Conservation (phyloP, 2,888 invertebrate species). For the Reticulitermes lucifugus region DNA sequence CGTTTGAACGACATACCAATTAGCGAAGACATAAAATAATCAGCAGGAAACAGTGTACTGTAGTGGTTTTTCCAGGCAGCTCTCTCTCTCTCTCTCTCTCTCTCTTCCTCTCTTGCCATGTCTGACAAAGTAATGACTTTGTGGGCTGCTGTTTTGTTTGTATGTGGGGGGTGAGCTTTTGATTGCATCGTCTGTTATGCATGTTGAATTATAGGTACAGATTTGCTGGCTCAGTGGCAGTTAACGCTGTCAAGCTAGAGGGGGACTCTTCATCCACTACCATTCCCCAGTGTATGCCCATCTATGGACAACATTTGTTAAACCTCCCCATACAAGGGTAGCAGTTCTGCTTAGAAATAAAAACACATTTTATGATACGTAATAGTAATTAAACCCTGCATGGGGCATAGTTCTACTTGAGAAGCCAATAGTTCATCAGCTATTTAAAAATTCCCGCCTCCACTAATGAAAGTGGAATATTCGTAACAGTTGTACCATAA, state of each 20-base stretch:
- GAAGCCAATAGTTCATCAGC: no score
- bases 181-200: constrained; percentile 16
- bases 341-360: no score
- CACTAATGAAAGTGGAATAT: no score
- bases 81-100: no score
- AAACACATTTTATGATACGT: no score
- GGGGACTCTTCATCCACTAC: not conserved
- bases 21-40: constrained; percentile 2
- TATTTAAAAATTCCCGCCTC: no score
- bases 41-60: not conserved
- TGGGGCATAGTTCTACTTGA: no score
- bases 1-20: not conserved
- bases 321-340: not conserved
- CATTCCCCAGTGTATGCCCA: not conserved
- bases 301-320: not conserved
- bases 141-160: not conserved
- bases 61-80: not conserved
- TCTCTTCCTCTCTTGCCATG: not conserved
- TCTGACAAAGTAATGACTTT: not conserved
- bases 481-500: no score
- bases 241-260: not conserved
- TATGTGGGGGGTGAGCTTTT: not conserved
- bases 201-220: not conserved
- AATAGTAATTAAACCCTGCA: no score
- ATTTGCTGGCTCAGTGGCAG: not conserved